phyloP scores from a whole-genome alignment of 2,888 invertebrate genomes.

The Brachyptera risi region DNA sequence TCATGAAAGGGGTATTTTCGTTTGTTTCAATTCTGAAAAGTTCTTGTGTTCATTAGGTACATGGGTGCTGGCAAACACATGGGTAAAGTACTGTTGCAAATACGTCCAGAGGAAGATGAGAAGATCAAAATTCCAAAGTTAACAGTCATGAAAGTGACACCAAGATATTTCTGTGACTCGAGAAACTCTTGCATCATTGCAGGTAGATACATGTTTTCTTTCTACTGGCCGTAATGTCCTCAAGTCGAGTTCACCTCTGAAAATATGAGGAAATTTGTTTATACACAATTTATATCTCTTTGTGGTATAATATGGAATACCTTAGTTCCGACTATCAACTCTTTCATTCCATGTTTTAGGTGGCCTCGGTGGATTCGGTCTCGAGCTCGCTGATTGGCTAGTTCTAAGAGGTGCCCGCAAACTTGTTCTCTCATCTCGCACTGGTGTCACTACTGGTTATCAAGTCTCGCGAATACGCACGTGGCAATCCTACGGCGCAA shows the following conservation, averaged over 20 bases:
- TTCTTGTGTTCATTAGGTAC: too few species aligned
- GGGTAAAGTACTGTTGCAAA: slow-evolving; percentile 62
- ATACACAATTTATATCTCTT: too few species aligned
- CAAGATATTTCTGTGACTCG: slow-evolving; percentile 51
- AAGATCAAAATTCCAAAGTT: slow-evolving; percentile 24
- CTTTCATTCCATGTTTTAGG: too few species aligned
- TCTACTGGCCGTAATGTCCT: too few species aligned
- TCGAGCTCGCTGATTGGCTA: slow-evolving; percentile 85
- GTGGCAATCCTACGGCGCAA: slow-evolving; percentile 68
- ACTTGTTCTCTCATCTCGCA: slow-evolving; percentile 53
- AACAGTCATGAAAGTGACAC: slow-evolving; percentile 44
- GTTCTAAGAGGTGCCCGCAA: slow-evolving; percentile 65
- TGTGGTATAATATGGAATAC: too few species aligned
- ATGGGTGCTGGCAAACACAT: slow-evolving; percentile 66
- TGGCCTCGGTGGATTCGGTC: slow-evolving; percentile 88
- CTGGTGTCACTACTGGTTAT: slow-evolving; percentile 55
- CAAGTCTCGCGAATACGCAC: slow-evolving; percentile 50
- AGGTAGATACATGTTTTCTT: too few species aligned
- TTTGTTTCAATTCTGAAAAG: too few species aligned
- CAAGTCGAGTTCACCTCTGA: too few species aligned
- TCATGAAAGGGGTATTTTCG: too few species aligned
- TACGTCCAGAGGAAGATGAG: too few species aligned
- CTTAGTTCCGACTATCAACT: too few species aligned
- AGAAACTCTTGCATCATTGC: slow-evolving; percentile 49
- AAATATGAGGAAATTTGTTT: too few species aligned